Evolutionary conservation across 2,113 vertebrate genomes (phyloP).

Genomic region (Hyaena hyaena): DNA sequence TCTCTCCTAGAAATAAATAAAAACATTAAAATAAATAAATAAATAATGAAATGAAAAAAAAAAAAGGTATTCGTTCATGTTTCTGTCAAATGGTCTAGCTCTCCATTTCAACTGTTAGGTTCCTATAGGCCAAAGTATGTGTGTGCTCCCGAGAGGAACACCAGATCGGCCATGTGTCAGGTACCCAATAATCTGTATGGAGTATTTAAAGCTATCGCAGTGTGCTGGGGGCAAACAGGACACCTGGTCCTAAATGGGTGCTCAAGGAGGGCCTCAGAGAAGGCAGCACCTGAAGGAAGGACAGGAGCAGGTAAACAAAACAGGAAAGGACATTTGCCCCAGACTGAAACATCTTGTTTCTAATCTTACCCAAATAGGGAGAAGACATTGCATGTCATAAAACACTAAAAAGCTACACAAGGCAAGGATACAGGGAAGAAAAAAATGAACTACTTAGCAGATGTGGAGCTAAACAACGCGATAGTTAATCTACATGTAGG

Average conservation of each 20-base stretch:
- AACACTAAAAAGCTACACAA: neutral
- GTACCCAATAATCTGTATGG: neutral
- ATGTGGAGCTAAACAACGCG: neutral
- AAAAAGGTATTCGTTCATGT: neutral
- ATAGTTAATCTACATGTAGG: neutral
- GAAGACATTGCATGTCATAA: neutral
- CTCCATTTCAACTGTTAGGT: neutral
- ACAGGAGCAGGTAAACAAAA: neutral
- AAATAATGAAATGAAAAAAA: neutral
- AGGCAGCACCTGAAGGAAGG: neutral
- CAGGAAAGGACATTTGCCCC: neutral
- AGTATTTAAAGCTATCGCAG: neutral
- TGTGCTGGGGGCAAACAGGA: neutral
- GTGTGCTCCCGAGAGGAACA: neutral
- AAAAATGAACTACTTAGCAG: neutral
- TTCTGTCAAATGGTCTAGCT: neutral
- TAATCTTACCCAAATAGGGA: conserved; percentile 8
- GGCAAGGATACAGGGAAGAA: neutral
- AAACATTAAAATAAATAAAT: too few species aligned
- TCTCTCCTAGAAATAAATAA: too few species aligned
- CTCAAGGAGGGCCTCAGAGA: neutral
- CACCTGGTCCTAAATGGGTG: too few species aligned
- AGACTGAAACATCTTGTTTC: neutral
- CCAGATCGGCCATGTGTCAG: neutral
- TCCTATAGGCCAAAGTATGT: neutral